Percentiles rank a stretch among this genome's conserved stretches.
phyloP scores from a whole-genome alignment of 2,113 vertebrate genomes.

The Copsychus sechellarum region DNA sequence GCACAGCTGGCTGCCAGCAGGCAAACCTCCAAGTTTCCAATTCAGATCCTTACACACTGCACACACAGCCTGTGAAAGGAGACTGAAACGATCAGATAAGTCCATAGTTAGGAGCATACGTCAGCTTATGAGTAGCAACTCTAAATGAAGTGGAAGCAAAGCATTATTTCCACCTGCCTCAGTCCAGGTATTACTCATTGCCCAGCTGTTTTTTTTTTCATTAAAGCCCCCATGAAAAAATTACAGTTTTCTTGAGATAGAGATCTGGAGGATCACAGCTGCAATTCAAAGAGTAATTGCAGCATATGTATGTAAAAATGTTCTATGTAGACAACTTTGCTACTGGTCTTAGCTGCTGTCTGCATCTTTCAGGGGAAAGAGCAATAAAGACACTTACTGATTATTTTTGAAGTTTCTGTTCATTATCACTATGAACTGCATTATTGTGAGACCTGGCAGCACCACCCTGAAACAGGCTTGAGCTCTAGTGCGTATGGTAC shows the following conservation, averaged over 20 bases:
- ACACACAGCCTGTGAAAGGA: background rate
- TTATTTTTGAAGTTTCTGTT: background rate
- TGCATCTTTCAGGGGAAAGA: background rate
- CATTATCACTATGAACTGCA: background rate
- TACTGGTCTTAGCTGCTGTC: background rate
- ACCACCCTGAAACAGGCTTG: background rate
- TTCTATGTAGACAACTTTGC: fast-evolving
- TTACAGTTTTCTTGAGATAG: background rate
- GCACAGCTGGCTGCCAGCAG: background rate
- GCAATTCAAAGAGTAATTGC: background rate
- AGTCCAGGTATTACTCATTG: background rate
- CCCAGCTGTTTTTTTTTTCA: background rate
- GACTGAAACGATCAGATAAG: background rate
- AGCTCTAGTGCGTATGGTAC: background rate
- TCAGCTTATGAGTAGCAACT: background rate
- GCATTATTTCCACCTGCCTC: background rate
- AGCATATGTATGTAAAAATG: background rate
- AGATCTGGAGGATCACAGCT: background rate
- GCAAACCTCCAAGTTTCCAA: background rate
- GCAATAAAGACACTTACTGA: background rate
- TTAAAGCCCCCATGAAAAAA: background rate
- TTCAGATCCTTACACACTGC: background rate
- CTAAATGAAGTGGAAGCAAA: background rate
- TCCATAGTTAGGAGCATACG: background rate
- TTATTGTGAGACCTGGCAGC: background rate